Evolutionary conservation across 2,113 vertebrate species (phyloP).

Genomic region (Anolis carolinensis): DNA sequence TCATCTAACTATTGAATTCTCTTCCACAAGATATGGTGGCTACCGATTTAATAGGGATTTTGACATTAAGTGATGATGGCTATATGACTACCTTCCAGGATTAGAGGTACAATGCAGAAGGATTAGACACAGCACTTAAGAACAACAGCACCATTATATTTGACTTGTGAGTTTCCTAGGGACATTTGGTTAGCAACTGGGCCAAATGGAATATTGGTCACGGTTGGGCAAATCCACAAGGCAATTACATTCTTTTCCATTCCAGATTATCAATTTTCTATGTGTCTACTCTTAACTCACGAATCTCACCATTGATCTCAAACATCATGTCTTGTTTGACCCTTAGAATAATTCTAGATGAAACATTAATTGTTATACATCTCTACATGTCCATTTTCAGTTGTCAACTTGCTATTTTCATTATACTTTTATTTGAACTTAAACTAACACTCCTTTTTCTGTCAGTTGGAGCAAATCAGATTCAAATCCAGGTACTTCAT

Average conservation of each 20-base stretch:
- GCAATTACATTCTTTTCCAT: neutral
- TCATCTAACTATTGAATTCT: neutral
- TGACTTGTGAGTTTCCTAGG: neutral
- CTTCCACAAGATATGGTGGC: neutral
- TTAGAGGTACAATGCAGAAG: neutral
- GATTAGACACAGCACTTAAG: neutral
- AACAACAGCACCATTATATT: neutral
- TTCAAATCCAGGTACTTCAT: neutral
- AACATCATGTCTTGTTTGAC: neutral
- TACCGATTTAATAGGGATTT: neutral
- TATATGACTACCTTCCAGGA: neutral
- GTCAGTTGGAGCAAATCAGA: neutral
- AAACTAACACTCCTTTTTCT: no score
- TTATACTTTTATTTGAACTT: no score
- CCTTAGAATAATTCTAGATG: neutral
- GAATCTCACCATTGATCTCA: neutral
- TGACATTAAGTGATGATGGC: neutral
- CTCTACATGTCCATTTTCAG: neutral
- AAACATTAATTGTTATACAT: neutral
- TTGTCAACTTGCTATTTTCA: neutral
- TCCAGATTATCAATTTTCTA: neutral
- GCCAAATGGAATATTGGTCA: neutral
- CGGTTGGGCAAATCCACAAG: neutral
- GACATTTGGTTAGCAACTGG: neutral
- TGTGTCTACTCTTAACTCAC: neutral